Percentiles rank a stretch among this genome's conserved stretches.
Conservation (phyloP, 1,140 invertebrate species). For the Bacillus rossius region DNA sequence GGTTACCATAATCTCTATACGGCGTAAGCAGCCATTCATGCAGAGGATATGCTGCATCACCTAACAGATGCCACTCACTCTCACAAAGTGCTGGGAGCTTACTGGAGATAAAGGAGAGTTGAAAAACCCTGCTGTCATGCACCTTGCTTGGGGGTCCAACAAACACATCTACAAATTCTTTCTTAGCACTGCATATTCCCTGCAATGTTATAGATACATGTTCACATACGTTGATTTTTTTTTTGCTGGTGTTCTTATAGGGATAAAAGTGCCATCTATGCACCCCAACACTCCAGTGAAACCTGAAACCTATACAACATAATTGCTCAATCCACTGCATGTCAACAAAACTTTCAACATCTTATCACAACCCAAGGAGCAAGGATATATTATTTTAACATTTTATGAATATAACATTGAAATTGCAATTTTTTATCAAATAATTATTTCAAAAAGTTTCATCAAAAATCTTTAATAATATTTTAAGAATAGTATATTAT, state of each 20-base stretch:
- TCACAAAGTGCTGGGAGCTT: conserved; percentile 21
- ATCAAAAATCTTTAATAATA: too few species aligned
- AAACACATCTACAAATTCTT: conserved; percentile 29
- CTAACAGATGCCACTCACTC: conserved; percentile 30
- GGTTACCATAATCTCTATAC: conserved; percentile 31
- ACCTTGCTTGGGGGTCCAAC: conserved; percentile 26
- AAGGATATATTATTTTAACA: too few species aligned
- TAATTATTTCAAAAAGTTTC: too few species aligned
- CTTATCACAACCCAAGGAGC: too few species aligned
- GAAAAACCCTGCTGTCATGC: conserved; percentile 26
- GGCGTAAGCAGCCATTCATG: conserved; percentile 30
- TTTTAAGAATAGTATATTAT: too few species aligned
- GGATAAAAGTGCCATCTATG: conserved; percentile 27
- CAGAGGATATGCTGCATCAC: conserved; percentile 36
- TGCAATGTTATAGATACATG: conserved; percentile 29
- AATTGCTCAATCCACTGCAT: too few species aligned
- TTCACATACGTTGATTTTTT: conserved; percentile 27
- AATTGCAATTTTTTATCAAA: too few species aligned
- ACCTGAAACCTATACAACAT: conserved; percentile 6
- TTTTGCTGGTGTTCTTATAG: conserved; percentile 23
- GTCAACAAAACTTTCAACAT: too few species aligned
- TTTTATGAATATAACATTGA: too few species aligned
- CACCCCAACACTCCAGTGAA: conserved; percentile 22
- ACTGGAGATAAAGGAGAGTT: conserved; percentile 14
- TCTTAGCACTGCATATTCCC: conserved; percentile 25